phyloP scores from a whole-genome alignment of 92 coral and sea anemone species.

The Plumapathes pennacea region DNA sequence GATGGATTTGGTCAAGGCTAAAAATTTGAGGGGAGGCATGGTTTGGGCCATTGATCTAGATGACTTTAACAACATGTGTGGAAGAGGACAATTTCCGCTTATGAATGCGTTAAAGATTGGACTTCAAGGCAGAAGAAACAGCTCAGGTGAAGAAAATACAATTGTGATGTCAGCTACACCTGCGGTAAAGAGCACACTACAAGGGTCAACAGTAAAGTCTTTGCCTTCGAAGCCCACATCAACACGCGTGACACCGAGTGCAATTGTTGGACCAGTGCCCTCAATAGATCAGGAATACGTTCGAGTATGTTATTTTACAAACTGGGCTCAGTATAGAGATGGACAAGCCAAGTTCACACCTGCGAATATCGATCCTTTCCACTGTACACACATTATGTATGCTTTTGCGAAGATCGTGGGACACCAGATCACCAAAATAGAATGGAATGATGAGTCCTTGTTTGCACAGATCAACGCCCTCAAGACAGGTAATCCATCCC shows the following conservation, averaged over 20 bases:
- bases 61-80: too few relatives aligned
- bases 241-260: too few relatives aligned
- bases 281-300: slow-evolving; percentile 8
- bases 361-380: slow-evolving; percentile 12
- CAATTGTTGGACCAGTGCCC: too few relatives aligned
- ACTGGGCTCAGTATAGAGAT: slow-evolving; percentile 37
- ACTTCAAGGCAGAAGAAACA: too few relatives aligned
- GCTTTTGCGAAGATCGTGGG: slow-evolving; percentile 41
- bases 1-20: slow-evolving; percentile 58
- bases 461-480: slow-evolving; percentile 47
- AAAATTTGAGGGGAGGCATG: slow-evolving; percentile 71
- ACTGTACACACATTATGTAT: slow-evolving; percentile 37
- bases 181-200: too few relatives aligned
- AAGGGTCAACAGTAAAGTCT: too few relatives aligned
- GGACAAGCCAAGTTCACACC: slow-evolving; percentile 15
- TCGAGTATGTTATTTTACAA: slow-evolving; percentile 29
- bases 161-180: too few relatives aligned
- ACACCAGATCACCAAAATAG: slow-evolving; percentile 48
- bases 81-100: too few relatives aligned
- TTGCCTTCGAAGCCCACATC: too few relatives aligned
- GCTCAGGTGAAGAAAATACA: too few relatives aligned
- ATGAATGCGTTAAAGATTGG: too few relatives aligned
- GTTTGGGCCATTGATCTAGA: slow-evolving; percentile 83
- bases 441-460: slow-evolving; percentile 71
- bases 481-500: slow-evolving; percentile 54